Evolutionary conservation across 1,140 invertebrate genomes (phyloP).

Genomic region (Pogonus chalceus): DNA sequence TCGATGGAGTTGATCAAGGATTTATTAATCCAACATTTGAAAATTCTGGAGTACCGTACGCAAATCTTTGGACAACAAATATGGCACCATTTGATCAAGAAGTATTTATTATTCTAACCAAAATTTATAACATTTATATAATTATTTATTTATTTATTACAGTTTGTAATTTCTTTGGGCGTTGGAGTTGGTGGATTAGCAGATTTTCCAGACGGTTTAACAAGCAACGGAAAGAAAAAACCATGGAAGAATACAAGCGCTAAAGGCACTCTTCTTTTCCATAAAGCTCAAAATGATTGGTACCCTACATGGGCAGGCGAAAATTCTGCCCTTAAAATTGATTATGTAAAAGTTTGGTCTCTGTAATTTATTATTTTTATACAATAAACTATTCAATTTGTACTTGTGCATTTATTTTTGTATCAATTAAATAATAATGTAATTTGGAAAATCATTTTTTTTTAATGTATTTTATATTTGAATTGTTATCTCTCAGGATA

Average conservation of each 20-base stretch:
- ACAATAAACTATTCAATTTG: too few relatives aligned
- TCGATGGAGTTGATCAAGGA: constrained; percentile 20
- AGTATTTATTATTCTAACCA: constrained; percentile 20
- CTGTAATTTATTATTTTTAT: too few relatives aligned
- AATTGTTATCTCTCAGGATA: too few relatives aligned
- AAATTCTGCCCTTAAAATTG: constrained; percentile 17
- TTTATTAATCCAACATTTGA: constrained; percentile 31
- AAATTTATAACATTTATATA: not conserved
- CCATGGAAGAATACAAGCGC: constrained; percentile 39
- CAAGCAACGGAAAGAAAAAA: constrained; percentile 26
- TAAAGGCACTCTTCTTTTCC: constrained; percentile 21
- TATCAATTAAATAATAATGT: too few relatives aligned
- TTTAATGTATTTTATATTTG: too few relatives aligned
- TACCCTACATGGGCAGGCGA: constrained; percentile 17
- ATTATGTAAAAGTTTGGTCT: constrained; percentile 23
- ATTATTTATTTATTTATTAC: constrained; percentile 15
- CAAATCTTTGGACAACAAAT: constrained; percentile 32
- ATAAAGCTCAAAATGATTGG: constrained; percentile 18
- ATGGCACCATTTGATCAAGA: constrained; percentile 43
- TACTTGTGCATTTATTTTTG: too few relatives aligned
- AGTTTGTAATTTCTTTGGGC: constrained; percentile 46
- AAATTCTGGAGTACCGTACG: constrained; percentile 24
- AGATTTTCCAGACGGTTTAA: constrained; percentile 39
- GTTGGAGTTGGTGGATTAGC: constrained; percentile 43
- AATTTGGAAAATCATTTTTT: too few relatives aligned